These are phyloP conservation scores for Dendrolimus houi DNA, from an alignment of 2,888 invertebrate species.

Conservation along the genomic window DNA sequence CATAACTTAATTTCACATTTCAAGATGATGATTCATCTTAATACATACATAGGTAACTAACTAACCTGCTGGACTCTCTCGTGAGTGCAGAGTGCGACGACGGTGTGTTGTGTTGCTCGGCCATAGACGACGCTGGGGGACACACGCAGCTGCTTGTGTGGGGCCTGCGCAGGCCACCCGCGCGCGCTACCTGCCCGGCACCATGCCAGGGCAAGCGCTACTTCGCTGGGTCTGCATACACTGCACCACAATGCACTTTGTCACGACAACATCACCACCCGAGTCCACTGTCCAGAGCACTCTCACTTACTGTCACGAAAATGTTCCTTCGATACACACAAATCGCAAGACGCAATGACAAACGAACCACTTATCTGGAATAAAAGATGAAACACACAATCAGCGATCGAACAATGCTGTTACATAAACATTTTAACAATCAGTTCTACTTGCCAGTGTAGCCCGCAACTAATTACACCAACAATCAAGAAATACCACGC, in stretches of 20 bases:
- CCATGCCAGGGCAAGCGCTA: slow-evolving; percentile 71
- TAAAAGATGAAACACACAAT: slow-evolving; percentile 59
- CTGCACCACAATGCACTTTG: slow-evolving; percentile 29
- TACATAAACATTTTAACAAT: slow-evolving; percentile 71
- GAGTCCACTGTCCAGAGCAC: slow-evolving; percentile 29
- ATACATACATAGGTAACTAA: background rate
- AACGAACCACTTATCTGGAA: slow-evolving; percentile 57
- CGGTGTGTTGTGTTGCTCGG: slow-evolving; percentile 90
- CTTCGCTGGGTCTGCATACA: slow-evolving; percentile 57
- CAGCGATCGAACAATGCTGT: slow-evolving; percentile 59
- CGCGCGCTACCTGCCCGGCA: slow-evolving; percentile 76
- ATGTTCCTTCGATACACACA: slow-evolving; percentile 16
- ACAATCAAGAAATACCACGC: background rate
- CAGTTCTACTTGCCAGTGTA: slow-evolving; percentile 39
- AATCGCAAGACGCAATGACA: slow-evolving; percentile 34
- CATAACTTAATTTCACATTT: too few species aligned
- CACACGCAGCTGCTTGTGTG: slow-evolving; percentile 76
- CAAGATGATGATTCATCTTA: too few species aligned
- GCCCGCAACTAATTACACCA: background rate
- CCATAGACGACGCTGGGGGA: slow-evolving; percentile 92
- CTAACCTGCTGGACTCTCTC: slow-evolving; percentile 79
- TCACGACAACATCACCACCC: slow-evolving; percentile 38
- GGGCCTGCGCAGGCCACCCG: slow-evolving; percentile 75
- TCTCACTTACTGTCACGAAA: slow-evolving; percentile 16
- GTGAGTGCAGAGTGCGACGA: slow-evolving; percentile 83